Evolutionary conservation across 2,888 invertebrate genomes (phyloP).

Genomic region (Glaucopsyche alexis): DNA sequence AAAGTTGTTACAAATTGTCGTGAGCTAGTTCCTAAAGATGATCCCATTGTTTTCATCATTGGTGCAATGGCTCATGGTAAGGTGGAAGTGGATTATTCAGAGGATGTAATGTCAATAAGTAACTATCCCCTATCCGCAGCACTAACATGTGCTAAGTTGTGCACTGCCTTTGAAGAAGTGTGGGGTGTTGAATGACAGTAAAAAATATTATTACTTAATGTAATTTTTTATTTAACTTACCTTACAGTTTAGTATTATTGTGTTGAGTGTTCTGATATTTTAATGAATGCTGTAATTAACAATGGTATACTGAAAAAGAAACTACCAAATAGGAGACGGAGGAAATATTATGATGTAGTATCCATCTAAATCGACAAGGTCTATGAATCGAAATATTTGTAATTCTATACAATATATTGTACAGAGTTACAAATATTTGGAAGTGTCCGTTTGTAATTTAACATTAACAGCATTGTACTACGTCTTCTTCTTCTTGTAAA

Average conservation of each 20-base stretch:
- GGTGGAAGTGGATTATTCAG: conserved; percentile 92
- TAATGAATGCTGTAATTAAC: too few relatives aligned
- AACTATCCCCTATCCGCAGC: conserved; percentile 98
- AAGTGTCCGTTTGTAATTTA: too few relatives aligned
- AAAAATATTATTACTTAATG: background rate
- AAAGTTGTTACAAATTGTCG: conserved; percentile 84
- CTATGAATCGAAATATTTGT: too few relatives aligned
- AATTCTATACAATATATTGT: too few relatives aligned
- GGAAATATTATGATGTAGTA: too few relatives aligned
- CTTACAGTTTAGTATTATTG: background rate
- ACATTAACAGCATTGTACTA: too few relatives aligned
- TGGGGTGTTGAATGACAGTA: conserved; percentile 86
- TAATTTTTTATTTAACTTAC: background rate
- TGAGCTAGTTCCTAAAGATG: conserved; percentile 88
- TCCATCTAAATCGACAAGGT: too few relatives aligned
- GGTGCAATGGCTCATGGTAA: conserved; percentile 99
- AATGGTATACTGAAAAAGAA: too few relatives aligned
- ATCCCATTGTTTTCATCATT: conserved; percentile 93
- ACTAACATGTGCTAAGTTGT: conserved; percentile 96
- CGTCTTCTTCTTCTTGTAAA: too few relatives aligned
- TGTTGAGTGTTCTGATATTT: too few relatives aligned
- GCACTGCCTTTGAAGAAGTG: conserved; percentile 95
- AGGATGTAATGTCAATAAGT: conserved; percentile 94
- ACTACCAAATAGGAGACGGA: too few relatives aligned
- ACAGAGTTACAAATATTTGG: too few relatives aligned